Evolutionary conservation across 2,797 vertebrate genomes (phyloP).

Genomic region (Labeo calbasu): DNA sequence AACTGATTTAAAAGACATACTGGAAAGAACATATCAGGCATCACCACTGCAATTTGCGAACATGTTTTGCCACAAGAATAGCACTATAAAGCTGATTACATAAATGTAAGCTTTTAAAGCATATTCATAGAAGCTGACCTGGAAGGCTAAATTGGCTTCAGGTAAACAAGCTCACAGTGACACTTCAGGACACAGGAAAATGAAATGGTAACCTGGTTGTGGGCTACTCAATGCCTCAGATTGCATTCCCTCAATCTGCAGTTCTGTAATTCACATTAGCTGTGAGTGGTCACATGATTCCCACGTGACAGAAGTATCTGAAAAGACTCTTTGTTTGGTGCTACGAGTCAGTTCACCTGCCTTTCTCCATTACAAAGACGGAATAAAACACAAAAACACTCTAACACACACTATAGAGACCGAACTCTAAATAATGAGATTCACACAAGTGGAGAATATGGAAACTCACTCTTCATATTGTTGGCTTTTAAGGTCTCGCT

Average conservation of each 20-base stretch:
- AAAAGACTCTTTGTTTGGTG: slow-evolving; percentile 57
- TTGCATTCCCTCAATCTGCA: neutral
- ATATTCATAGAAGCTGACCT: neutral
- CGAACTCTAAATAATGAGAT: neutral
- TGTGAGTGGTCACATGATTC: slow-evolving; percentile 47
- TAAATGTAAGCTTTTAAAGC: neutral
- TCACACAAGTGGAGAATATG: slow-evolving; percentile 9
- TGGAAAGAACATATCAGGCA: neutral
- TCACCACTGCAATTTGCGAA: neutral
- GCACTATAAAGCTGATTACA: slow-evolving; percentile 1
- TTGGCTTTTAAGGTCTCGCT: slow-evolving; percentile 90
- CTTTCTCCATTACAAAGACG: slow-evolving; percentile 26
- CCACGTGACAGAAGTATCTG: slow-evolving; percentile 47
- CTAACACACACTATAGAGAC: neutral
- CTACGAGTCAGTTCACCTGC: slow-evolving; percentile 53
- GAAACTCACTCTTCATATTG: slow-evolving; percentile 91
- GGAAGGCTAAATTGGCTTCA: neutral
- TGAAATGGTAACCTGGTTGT: neutral
- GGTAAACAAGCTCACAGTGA: neutral
- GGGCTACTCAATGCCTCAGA: neutral
- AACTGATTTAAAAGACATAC: neutral
- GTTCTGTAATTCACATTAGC: neutral
- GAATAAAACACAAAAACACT: slow-evolving; percentile 1
- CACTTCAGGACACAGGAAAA: neutral
- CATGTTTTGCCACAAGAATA: neutral